Evolutionary conservation across 2,797 vertebrate species (phyloP).

Genomic region (Parauchenoglanis ngamensis): DNA sequence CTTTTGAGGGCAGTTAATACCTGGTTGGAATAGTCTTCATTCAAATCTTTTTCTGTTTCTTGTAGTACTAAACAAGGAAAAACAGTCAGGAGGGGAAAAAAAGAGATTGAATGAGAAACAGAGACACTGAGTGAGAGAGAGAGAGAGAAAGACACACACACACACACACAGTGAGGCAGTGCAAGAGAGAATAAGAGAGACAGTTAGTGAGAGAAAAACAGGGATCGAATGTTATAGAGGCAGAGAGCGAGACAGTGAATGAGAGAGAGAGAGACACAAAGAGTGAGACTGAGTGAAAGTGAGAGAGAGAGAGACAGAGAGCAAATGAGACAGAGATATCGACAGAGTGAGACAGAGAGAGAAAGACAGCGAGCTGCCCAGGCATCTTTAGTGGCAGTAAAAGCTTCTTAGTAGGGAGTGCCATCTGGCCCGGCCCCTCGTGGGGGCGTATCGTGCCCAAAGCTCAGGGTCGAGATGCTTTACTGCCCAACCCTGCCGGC

Average conservation of each 20-base stretch:
- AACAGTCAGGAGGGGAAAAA: background rate
- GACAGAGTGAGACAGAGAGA: constrained; percentile 42
- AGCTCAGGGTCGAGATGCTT: constrained; percentile 77
- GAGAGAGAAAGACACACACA: background rate
- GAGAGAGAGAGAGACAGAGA: background rate
- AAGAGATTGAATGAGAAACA: background rate
- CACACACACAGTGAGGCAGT: background rate
- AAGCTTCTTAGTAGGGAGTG: constrained; percentile 75
- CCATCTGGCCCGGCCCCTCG: constrained; percentile 77
- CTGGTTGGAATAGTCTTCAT: background rate
- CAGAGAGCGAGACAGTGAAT: background rate
- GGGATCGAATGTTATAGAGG: background rate
- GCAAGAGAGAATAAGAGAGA: background rate
- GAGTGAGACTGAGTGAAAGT: background rate
- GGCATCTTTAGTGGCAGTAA: constrained; percentile 77
- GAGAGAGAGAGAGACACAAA: background rate
- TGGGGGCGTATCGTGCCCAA: constrained; percentile 70
- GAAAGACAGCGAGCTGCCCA: constrained; percentile 58
- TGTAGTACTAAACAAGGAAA: background rate
- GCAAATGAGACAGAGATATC: constrained; percentile 6
- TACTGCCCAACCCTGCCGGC: constrained; percentile 78
- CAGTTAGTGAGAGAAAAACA: background rate
- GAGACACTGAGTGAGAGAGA: background rate
- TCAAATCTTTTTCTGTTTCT: background rate
- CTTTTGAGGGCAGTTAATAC: background rate